Conservation (phyloP, 2,888 invertebrate genomes). For the Trachelus troglodyta region DNA sequence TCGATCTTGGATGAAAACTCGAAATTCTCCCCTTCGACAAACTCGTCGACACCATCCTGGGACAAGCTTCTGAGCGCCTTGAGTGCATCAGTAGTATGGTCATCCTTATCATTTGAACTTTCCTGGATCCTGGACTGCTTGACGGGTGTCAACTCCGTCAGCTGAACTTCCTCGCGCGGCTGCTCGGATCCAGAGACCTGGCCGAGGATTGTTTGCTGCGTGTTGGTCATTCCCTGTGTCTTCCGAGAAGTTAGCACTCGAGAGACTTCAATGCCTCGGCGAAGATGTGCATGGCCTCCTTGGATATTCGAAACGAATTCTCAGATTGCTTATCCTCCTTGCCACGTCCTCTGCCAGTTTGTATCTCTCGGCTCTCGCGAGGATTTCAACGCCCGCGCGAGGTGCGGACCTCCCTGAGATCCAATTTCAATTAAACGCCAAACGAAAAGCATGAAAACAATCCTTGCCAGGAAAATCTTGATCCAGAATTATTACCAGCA, state of each 20-base stretch:
- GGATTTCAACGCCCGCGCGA: not conserved
- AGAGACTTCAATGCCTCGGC: slow-evolving; percentile 45
- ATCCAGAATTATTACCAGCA: not conserved
- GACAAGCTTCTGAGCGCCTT: slow-evolving; percentile 55
- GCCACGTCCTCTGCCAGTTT: not conserved
- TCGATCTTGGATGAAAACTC: not conserved
- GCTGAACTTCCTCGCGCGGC: slow-evolving; percentile 51
- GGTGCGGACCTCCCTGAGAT: not conserved
- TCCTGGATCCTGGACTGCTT: slow-evolving; percentile 54
- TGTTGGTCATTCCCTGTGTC: slow-evolving; percentile 39
- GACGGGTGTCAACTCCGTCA: slow-evolving; percentile 61
- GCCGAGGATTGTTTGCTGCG: slow-evolving; percentile 37
- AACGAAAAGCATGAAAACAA: not conserved
- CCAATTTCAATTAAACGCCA: not conserved
- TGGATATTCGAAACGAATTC: not conserved
- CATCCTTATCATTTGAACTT: slow-evolving; percentile 37
- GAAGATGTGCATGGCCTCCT: slow-evolving; percentile 1
- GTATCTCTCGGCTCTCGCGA: not conserved
- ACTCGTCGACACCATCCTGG: slow-evolving; percentile 37
- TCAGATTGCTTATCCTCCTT: not conserved
- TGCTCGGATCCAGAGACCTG: slow-evolving; percentile 42
- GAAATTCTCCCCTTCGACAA: slow-evolving; percentile 10
- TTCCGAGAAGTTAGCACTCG: slow-evolving; percentile 12
- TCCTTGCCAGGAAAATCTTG: not conserved
- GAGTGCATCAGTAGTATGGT: slow-evolving; percentile 54